Percentiles rank a stretch among this genome's conserved stretches.
These are phyloP conservation scores for Smithornis capensis DNA, from an alignment of 2,113 vertebrate genomes.

Conservation along the genomic window DNA sequence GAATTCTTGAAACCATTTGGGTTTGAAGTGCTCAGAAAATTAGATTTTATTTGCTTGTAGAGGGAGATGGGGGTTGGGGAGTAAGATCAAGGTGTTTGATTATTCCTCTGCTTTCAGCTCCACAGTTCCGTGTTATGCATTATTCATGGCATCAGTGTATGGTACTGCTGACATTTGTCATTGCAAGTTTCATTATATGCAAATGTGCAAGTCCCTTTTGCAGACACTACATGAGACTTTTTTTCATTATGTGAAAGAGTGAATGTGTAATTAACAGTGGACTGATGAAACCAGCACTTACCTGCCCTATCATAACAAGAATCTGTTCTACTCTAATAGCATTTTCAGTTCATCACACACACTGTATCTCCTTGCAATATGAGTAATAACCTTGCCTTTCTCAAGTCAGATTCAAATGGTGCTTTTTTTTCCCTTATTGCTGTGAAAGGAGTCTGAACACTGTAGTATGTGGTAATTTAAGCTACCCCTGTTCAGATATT, in stretches of 20 bases:
- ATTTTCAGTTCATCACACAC: conserved; percentile 25
- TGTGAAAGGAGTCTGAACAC: background rate
- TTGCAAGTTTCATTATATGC: conserved; percentile 37
- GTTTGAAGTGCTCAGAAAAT: conserved; percentile 14
- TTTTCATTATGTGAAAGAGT: background rate
- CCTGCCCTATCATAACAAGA: conserved; percentile 5
- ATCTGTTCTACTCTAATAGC: conserved; percentile 26
- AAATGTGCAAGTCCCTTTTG: conserved; percentile 1
- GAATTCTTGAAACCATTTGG: background rate
- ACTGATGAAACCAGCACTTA: background rate
- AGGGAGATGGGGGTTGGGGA: background rate
- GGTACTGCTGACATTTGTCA: conserved; percentile 38
- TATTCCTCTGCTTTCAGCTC: conserved; percentile 19
- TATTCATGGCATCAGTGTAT: conserved; percentile 24
- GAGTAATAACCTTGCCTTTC: conserved; percentile 16
- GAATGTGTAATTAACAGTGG: conserved; percentile 26
- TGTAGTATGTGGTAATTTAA: background rate
- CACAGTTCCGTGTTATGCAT: background rate
- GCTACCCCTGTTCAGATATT: background rate
- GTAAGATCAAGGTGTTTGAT: background rate
- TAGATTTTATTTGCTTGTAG: background rate
- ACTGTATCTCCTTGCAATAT: background rate
- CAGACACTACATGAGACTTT: background rate
- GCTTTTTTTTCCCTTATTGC: background rate
- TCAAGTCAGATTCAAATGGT: background rate